These are phyloP conservation scores for Corythornis cristatus DNA, from an alignment of 2,113 vertebrate genomes.

Conservation along the genomic window DNA sequence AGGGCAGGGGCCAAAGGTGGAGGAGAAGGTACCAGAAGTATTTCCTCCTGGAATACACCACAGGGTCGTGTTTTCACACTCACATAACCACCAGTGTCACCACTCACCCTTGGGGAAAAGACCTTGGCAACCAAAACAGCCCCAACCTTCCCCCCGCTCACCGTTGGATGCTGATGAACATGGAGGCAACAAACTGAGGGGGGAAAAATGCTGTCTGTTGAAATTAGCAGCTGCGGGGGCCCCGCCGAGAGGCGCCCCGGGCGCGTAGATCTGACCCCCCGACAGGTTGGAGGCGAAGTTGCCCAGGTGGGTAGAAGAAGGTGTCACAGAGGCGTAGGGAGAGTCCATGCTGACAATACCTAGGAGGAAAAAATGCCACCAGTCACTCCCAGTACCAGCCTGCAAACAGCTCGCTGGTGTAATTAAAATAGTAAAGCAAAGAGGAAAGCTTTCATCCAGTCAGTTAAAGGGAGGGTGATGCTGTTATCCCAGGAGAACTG, in stretches of 20 bases:
- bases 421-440: background rate
- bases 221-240: constrained; percentile 89
- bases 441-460: background rate
- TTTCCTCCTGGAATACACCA: background rate
- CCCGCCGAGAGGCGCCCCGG: constrained; percentile 85
- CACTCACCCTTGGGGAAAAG: background rate
- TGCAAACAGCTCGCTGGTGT: accelerated
- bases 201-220: constrained; percentile 98
- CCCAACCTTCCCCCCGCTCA: constrained; percentile 41
- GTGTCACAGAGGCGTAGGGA: constrained; percentile 81
- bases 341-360: constrained; percentile 88
- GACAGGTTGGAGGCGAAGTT: constrained; percentile 93
- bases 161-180: constrained; percentile 91
- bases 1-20: background rate
- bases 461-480: accelerated
- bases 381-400: background rate
- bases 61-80: background rate
- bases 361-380: constrained; percentile 27
- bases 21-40: background rate
- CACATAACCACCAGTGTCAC: too few species aligned
- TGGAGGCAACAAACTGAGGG: constrained; percentile 94
- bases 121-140: background rate
- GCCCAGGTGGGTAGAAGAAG: constrained; percentile 87
- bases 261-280: constrained; percentile 90
- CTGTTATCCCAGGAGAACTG: background rate